These are phyloP conservation scores for Charina bottae DNA, from an alignment of 2,113 vertebrate species.

Conservation along the genomic window DNA sequence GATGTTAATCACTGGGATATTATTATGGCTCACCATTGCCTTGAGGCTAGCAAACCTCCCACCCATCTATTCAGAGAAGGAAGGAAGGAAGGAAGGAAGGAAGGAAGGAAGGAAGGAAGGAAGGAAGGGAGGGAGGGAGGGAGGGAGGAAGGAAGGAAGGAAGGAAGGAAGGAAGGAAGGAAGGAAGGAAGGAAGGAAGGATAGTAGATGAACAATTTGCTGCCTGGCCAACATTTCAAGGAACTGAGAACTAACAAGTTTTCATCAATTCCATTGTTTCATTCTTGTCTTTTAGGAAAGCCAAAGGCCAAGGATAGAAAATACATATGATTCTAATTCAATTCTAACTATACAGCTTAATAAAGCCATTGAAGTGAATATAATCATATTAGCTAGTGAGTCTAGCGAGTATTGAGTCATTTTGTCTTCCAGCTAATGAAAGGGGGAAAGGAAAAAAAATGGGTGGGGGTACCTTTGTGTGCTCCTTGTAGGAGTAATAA, in stretches of 20 bases:
- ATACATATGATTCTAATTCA: slow-evolving; percentile 57
- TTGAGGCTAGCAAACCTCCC: slow-evolving; percentile 22
- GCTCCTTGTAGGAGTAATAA: slow-evolving; percentile 69
- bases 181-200: not conserved
- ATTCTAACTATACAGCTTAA: slow-evolving; percentile 64
- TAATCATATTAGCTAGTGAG: slow-evolving; percentile 65
- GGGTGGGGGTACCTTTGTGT: not conserved
- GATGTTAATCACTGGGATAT: slow-evolving; percentile 37
- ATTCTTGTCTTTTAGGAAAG: slow-evolving; percentile 50
- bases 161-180: slow-evolving; percentile 6
- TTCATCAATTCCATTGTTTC: slow-evolving; percentile 30
- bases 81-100: not conserved
- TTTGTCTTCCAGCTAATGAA: slow-evolving; percentile 66
- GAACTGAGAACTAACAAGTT: slow-evolving; percentile 25
- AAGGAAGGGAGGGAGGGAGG: not conserved
- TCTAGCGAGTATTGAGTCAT: slow-evolving; percentile 65
- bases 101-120: not conserved
- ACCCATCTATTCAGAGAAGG: slow-evolving; percentile 37
- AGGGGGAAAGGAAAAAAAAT: slow-evolving; percentile 27
- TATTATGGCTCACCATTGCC: slow-evolving; percentile 13
- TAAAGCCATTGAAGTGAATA: slow-evolving; percentile 69
- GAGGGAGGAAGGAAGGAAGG: not conserved
- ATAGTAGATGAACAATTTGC: not conserved
- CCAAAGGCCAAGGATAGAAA: slow-evolving; percentile 57
- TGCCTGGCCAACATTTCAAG: not conserved